These are phyloP conservation scores for Toxonevra muliebris DNA, from an alignment of 2,888 invertebrate genomes.

Conservation along the genomic window DNA sequence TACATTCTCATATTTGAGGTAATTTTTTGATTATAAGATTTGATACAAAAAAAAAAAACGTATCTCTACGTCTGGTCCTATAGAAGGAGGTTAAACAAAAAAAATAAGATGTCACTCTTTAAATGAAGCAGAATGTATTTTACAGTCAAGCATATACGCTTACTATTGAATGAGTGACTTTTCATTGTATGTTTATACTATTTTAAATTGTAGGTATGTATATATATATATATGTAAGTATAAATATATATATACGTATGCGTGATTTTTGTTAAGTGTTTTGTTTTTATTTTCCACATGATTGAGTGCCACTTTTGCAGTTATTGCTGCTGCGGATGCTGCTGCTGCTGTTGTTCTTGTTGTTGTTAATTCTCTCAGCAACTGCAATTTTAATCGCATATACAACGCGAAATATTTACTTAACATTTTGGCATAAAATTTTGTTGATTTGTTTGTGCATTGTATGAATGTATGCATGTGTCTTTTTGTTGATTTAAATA, in stretches of 20 bases:
- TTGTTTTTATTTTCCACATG: conserved; percentile 44
- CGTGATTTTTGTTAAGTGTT: conserved; percentile 15
- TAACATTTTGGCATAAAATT: background rate
- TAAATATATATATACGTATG: background rate
- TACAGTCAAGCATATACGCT: too few relatives aligned
- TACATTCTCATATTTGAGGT: too few relatives aligned
- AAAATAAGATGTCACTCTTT: too few relatives aligned
- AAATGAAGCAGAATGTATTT: too few relatives aligned
- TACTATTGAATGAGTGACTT: too few relatives aligned
- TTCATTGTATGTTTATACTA: too few relatives aligned
- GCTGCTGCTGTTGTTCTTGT: conserved; percentile 14
- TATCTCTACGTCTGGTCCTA: too few relatives aligned
- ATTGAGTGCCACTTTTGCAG: conserved; percentile 40
- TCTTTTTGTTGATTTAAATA: conserved; percentile 36
- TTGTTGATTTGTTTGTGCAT: background rate
- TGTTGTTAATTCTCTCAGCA: conserved; percentile 35
- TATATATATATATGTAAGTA: background rate
- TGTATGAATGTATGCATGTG: background rate
- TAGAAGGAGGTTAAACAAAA: too few relatives aligned
- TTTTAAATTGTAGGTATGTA: too few relatives aligned
- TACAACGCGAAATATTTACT: background rate
- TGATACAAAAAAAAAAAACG: too few relatives aligned
- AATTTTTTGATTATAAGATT: too few relatives aligned
- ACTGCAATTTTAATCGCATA: background rate
- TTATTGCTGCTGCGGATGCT: conserved; percentile 20